Evolutionary conservation across 1,140 invertebrate genomes (phyloP).

Genomic region (Schlechtendalia chinensis): DNA sequence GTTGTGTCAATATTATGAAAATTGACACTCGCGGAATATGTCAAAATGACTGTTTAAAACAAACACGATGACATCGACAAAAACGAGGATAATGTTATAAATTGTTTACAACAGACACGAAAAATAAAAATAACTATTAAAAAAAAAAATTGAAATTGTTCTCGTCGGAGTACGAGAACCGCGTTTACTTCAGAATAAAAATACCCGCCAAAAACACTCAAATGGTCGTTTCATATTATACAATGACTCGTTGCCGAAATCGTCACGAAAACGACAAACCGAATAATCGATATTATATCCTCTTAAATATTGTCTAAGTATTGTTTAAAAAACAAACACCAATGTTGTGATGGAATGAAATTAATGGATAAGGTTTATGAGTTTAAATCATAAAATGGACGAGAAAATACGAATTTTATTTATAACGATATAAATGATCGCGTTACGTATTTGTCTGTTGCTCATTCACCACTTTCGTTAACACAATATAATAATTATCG

Average conservation of each 20-base stretch:
- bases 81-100: not conserved
- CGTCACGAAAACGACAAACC: too few relatives aligned
- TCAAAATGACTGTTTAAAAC: not conserved
- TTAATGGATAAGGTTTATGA: not conserved
- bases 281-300: too few relatives aligned
- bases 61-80: not conserved
- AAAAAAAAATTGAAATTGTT: not conserved
- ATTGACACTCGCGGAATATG: not conserved
- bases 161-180: too few relatives aligned
- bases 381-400: not conserved
- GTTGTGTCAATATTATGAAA: conserved; percentile 30
- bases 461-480: not conserved
- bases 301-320: too few relatives aligned
- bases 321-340: too few relatives aligned
- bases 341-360: not conserved
- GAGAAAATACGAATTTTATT: too few relatives aligned
- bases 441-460: not conserved
- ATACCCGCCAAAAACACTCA: too few relatives aligned
- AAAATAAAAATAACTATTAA: not conserved
- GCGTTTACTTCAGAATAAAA: too few relatives aligned
- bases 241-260: too few relatives aligned
- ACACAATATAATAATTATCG: not conserved
- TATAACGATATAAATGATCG: not conserved
- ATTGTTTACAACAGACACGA: not conserved
- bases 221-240: too few relatives aligned